A percentile compares a stretch with the other conserved stretches of the same genome.
Evolutionary conservation across 1,140 invertebrate species (phyloP).

Genomic region (Atta texana): DNA sequence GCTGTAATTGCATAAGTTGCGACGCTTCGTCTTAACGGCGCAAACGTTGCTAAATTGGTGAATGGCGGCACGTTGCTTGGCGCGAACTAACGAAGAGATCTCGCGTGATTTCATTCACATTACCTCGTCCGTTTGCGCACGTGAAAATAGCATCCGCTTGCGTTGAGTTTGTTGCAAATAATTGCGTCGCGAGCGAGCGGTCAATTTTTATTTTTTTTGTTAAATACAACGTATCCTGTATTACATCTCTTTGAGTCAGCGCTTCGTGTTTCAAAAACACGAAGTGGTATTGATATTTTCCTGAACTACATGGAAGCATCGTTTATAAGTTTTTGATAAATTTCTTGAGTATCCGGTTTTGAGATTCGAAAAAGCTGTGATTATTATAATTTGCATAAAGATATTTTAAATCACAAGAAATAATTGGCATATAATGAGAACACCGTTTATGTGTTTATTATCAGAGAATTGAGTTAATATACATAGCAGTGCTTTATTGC

Average conservation of each 20-base stretch:
- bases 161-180: slow-evolving; percentile 51
- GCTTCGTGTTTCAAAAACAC: neutral
- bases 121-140: slow-evolving; percentile 51
- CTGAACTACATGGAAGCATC: neutral
- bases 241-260: neutral
- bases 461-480: neutral
- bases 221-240: neutral
- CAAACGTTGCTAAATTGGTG: slow-evolving; percentile 69
- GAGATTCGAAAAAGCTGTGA: neutral
- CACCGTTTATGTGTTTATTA: neutral
- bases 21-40: slow-evolving; percentile 42
- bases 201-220: slow-evolving; percentile 3
- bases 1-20: slow-evolving; percentile 63
- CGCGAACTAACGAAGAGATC: slow-evolving; percentile 63
- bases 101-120: slow-evolving; percentile 64
- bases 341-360: neutral
- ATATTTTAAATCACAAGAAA: neutral
- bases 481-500: neutral
- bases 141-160: slow-evolving; percentile 58
- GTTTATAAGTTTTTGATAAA: neutral
- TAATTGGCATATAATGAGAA: slow-evolving; percentile 18
- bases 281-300: neutral
- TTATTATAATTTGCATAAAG: neutral
- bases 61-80: slow-evolving; percentile 53
- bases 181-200: slow-evolving; percentile 19